Percentiles rank a stretch among this genome's conserved stretches.
phyloP scores from a whole-genome alignment of 2,888 invertebrate species.

The Rhamnusium bicolor region DNA sequence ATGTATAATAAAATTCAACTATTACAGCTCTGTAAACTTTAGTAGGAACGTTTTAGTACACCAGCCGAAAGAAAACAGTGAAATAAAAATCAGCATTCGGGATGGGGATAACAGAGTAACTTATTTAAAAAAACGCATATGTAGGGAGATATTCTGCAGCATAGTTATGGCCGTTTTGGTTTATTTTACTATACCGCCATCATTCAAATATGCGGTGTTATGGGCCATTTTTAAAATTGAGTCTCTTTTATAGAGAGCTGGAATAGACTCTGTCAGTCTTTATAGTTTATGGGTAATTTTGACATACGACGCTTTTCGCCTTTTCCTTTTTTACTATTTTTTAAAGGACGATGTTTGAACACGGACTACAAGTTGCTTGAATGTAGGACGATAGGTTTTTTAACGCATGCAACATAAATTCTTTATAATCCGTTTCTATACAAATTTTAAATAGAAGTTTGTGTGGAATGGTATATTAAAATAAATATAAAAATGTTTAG shows the following conservation, averaged over 20 bases:
- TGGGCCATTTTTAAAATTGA: slow-evolving; percentile 62
- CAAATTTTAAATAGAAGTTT: no score
- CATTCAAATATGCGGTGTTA: slow-evolving; percentile 57
- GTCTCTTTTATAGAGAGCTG: slow-evolving; percentile 54
- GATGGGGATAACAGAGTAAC: slow-evolving; percentile 13
- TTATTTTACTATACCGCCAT: slow-evolving; percentile 50
- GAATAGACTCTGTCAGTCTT: slow-evolving; percentile 33
- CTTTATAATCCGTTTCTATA: no score
- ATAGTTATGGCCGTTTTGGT: slow-evolving; percentile 44
- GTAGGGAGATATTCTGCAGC: slow-evolving; percentile 39
- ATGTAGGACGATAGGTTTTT: background rate
- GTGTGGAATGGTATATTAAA: no score
- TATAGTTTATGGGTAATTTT: slow-evolving; percentile 11
- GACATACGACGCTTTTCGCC: background rate
- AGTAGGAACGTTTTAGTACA: background rate
- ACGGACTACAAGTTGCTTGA: background rate
- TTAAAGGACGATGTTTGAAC: no score
- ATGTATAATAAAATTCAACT: background rate
- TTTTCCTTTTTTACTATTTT: background rate
- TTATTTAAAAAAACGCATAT: slow-evolving; percentile 30
- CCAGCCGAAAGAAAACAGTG: background rate
- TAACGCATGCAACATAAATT: no score
- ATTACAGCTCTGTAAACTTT: background rate
- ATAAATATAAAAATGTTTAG: no score
- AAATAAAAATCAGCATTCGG: slow-evolving; percentile 23